Conservation (phyloP, 2,797 vertebrate genomes). For the Alcedo quadribrachys region DNA sequence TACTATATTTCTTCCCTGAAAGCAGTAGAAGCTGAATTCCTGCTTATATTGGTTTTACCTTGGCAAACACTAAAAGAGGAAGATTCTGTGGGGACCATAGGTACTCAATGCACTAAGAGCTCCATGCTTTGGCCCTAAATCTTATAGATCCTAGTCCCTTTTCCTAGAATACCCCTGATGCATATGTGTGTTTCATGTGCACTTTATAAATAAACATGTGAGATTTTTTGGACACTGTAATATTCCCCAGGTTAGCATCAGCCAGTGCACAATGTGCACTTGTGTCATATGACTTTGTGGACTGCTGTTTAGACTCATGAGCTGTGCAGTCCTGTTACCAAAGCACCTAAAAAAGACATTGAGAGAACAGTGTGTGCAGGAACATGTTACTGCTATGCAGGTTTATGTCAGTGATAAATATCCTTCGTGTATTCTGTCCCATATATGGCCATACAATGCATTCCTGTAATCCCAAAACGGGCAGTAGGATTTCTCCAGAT, state of each 20-base stretch:
- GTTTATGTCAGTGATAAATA: neutral
- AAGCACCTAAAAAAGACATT: neutral
- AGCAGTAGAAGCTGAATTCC: neutral
- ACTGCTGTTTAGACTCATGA: neutral
- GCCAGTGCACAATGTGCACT: neutral
- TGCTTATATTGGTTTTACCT: neutral
- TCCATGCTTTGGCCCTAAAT: neutral
- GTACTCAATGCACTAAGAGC: neutral
- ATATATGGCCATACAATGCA: neutral
- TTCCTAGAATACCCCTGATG: neutral
- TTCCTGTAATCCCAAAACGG: neutral
- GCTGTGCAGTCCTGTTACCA: neutral
- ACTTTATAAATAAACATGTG: neutral
- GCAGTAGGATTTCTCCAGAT: neutral
- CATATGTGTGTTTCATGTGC: neutral
- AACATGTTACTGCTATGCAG: neutral
- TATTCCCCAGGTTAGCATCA: neutral
- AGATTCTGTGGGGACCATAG: neutral
- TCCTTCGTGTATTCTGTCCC: neutral
- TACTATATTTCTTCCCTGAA: neutral
- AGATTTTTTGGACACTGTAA: neutral
- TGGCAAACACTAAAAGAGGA: neutral
- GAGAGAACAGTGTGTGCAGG: neutral
- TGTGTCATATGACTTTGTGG: neutral
- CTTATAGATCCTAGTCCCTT: neutral